phyloP scores from a whole-genome alignment of 2,888 invertebrate species.

The Cremastinae sp. region DNA sequence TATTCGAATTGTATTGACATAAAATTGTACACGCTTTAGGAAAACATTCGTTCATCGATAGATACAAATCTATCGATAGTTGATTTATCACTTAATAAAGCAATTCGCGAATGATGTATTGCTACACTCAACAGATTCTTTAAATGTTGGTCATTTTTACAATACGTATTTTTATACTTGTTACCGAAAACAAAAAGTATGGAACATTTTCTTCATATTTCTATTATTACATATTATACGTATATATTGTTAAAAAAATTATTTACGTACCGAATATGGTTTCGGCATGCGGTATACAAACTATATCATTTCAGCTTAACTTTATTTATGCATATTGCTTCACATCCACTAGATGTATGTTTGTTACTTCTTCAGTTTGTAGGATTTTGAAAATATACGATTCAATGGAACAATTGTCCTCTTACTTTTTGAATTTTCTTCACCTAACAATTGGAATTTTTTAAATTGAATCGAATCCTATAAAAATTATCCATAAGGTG shows the following conservation, averaged over 20 bases:
- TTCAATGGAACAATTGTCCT: constrained; percentile 30
- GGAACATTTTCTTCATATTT: constrained; percentile 41
- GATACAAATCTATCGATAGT: constrained; percentile 10
- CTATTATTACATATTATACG: constrained; percentile 38
- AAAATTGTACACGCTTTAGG: constrained; percentile 2
- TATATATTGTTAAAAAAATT: constrained; percentile 20
- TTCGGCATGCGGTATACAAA: constrained; percentile 27
- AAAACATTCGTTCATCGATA: not conserved
- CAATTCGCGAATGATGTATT: constrained; percentile 21
- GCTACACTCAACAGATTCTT: constrained; percentile 43
- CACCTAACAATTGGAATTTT: not conserved
- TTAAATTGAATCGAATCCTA: not conserved
- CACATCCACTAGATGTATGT: constrained; percentile 36
- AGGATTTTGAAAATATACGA: constrained; percentile 52
- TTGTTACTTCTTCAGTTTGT: constrained; percentile 53
- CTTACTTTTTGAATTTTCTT: not conserved
- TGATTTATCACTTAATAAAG: constrained; percentile 14
- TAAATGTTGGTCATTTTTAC: constrained; percentile 52
- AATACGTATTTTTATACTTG: constrained; percentile 62
- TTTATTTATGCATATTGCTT: constrained; percentile 53
- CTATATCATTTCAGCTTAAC: constrained; percentile 36
- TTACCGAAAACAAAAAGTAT: constrained; percentile 48
- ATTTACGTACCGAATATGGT: constrained; percentile 22
- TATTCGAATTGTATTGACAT: no score
- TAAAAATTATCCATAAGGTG: not conserved